phyloP scores from a whole-genome alignment of 1,140 invertebrate genomes.

The Pseudomyrmex flavicornis region DNA sequence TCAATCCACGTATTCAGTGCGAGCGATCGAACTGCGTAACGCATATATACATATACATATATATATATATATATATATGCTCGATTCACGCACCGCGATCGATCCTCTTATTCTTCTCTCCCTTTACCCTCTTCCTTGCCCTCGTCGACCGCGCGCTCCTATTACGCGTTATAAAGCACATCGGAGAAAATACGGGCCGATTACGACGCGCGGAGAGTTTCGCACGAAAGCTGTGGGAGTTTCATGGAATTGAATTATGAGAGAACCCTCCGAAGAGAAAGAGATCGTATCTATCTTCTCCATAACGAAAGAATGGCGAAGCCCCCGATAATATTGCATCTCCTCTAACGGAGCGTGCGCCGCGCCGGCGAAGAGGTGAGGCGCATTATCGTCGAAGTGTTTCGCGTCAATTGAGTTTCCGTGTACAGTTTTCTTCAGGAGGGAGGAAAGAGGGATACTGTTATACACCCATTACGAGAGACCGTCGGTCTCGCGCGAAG shows the following conservation, averaged over 20 bases:
- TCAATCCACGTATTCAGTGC: conserved; percentile 20
- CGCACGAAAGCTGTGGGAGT: conserved; percentile 70
- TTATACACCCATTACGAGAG: conserved; percentile 32
- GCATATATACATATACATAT: not conserved
- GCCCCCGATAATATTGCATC: conserved; percentile 58
- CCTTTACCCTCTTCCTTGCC: not conserved
- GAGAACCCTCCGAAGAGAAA: conserved; percentile 62
- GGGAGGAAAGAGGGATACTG: not conserved
- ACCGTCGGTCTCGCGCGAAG: not conserved
- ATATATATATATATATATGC: not conserved
- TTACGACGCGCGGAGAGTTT: conserved; percentile 60
- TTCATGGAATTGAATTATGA: conserved; percentile 72
- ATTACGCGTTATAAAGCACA: conserved; percentile 42
- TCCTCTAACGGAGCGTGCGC: conserved; percentile 58
- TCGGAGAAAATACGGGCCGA: conserved; percentile 62
- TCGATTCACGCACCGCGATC: conserved; percentile 48
- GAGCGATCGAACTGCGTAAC: conserved; percentile 12
- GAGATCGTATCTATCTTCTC: conserved; percentile 65
- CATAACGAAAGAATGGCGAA: conserved; percentile 64
- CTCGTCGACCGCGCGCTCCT: not conserved
- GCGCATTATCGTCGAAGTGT: conserved; percentile 59
- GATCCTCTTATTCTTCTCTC: conserved; percentile 1
- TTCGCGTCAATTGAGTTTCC: conserved; percentile 52
- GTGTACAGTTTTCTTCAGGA: conserved; percentile 20
- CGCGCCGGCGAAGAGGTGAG: conserved; percentile 41